Conservation (phyloP, 30 jellyfish, hydroid and myxozoan species). For the Phacellophora camtschatica region DNA sequence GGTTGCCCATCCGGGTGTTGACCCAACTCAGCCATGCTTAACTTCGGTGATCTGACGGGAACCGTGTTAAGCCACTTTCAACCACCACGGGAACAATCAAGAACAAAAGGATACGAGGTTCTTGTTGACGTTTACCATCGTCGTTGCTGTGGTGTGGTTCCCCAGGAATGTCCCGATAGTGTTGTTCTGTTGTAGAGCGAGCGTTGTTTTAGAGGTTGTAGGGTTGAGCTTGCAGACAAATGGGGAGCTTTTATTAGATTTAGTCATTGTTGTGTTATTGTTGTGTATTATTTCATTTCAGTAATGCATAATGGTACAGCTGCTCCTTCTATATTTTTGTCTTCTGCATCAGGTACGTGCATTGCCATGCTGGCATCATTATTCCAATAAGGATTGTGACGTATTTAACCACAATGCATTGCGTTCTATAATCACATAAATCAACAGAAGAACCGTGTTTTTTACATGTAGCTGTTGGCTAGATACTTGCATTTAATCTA, state of each 20-base stretch:
- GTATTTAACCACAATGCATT: background rate
- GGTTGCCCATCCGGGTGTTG: background rate
- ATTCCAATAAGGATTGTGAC: background rate
- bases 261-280: background rate
- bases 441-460: too few species aligned
- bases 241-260: background rate
- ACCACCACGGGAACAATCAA: background rate
- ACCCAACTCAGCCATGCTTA: too few species aligned
- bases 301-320: constrained; percentile 46
- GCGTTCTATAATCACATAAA: background rate
- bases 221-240: background rate
- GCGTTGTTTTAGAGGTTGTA: background rate
- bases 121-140: background rate
- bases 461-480: too few species aligned
- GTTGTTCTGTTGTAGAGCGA: too few species aligned
- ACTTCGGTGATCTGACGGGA: too few species aligned
- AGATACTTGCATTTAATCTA: too few species aligned
- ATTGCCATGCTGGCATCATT: background rate
- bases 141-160: background rate
- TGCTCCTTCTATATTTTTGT: constrained; percentile 55
- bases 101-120: too few species aligned
- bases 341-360: constrained; percentile 54
- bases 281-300: too few species aligned
- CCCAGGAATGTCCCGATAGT: background rate
- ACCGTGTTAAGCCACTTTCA: too few species aligned